Percentiles rank a stretch among this genome's conserved stretches.
Conservation (phyloP, 2,797 vertebrate species). For the Chelonia mydas region DNA sequence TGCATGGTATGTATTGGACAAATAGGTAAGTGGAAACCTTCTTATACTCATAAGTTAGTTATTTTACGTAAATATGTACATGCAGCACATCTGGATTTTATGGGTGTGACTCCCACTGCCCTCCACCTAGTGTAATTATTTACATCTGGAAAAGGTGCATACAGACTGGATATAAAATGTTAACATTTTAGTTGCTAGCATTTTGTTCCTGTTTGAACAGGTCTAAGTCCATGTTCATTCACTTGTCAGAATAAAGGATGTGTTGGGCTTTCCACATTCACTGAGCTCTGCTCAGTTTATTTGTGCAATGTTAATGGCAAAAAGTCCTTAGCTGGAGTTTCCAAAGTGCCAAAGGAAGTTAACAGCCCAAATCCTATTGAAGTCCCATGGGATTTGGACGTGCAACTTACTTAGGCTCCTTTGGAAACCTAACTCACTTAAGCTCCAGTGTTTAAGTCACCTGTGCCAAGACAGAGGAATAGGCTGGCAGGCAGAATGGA, state of each 20-base stretch:
- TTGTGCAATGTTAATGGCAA: background rate
- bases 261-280: background rate
- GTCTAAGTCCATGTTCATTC: background rate
- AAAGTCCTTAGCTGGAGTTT: background rate
- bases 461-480: too few relatives aligned
- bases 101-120: background rate
- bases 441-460: too few relatives aligned
- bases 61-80: background rate
- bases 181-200: background rate
- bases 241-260: background rate
- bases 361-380: background rate
- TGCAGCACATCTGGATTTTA: background rate
- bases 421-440: too few relatives aligned
- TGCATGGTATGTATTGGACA: background rate
- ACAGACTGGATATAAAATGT: background rate
- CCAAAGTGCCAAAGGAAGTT: background rate
- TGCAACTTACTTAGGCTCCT: too few relatives aligned
- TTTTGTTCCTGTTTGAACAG: background rate
- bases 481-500: too few relatives aligned
- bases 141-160: background rate
- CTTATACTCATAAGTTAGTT: background rate
- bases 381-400: too few relatives aligned
- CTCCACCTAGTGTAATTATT: background rate
- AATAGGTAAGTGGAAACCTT: background rate
- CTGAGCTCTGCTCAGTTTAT: background rate